Conservation (phyloP, 2,797 vertebrate species). For the Prunella strophiata region DNA sequence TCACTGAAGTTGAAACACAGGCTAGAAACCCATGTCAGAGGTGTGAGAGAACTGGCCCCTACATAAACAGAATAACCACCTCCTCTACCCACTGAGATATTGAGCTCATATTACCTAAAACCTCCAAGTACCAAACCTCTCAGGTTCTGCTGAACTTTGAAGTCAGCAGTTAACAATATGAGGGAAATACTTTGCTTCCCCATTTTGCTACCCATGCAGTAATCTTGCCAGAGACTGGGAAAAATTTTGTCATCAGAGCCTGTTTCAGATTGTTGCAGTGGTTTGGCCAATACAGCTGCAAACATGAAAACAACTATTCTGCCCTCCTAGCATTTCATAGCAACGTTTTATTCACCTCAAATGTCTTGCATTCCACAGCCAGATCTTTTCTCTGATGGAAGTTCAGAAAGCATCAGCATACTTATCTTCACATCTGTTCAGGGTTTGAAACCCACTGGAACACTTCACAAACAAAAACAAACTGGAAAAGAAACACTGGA, state of each 20-base stretch:
- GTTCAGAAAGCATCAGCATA: not conserved
- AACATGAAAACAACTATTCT: not conserved
- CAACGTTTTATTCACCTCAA: not conserved
- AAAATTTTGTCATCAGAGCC: not conserved
- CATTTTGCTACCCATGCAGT: not conserved
- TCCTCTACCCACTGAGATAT: not conserved
- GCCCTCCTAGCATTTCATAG: not conserved
- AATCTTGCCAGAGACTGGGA: not conserved
- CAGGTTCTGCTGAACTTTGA: not conserved
- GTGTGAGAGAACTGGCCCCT: not conserved
- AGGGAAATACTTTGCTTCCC: not conserved
- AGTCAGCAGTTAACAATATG: fast-evolving
- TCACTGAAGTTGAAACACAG: not conserved
- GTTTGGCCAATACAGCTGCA: not conserved
- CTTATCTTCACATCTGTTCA: not conserved
- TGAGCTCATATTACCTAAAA: not conserved
- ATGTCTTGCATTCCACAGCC: not conserved
- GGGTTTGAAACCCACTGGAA: not conserved
- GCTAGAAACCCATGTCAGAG: not conserved
- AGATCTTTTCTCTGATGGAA: not conserved
- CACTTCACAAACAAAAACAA: not conserved
- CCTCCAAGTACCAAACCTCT: not conserved
- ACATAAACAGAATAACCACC: not conserved
- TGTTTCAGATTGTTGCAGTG: not conserved
- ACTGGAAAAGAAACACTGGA: not conserved